Evolutionary conservation across 2,797 vertebrate genomes (phyloP).

Genomic region (Melanogrammus aeglefinus): DNA sequence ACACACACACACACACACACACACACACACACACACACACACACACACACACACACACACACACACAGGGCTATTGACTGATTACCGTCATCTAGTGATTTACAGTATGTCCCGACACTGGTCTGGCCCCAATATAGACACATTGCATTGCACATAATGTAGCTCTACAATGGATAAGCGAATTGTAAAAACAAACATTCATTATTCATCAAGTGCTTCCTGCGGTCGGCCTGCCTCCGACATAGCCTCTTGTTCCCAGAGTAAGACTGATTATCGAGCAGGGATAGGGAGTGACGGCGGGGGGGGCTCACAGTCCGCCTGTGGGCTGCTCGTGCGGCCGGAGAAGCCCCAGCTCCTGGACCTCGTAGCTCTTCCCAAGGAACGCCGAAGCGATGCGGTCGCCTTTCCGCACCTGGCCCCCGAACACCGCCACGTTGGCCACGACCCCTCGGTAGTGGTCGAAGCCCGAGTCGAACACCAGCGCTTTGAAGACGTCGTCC

Average conservation of each 20-base stretch:
- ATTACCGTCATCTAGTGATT: not conserved
- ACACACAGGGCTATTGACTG: not conserved
- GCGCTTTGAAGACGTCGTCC: slow-evolving; percentile 82
- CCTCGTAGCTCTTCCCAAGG: slow-evolving; percentile 86
- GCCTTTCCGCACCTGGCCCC: slow-evolving; percentile 84
- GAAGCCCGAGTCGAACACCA: slow-evolving; percentile 94
- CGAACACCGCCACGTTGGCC: slow-evolving; percentile 86
- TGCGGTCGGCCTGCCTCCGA: not conserved
- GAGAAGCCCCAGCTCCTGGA: slow-evolving; percentile 90
- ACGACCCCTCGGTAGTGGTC: slow-evolving; percentile 93
- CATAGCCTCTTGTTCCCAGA: not conserved
- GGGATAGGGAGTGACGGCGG: not conserved
- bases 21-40: not conserved
- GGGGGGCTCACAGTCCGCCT: slow-evolving; percentile 78
- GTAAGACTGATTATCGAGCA: not conserved
- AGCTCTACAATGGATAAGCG: not conserved
- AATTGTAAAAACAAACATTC: not conserved
- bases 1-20: not conserved
- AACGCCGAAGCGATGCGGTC: slow-evolving; percentile 84
- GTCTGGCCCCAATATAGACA: not conserved
- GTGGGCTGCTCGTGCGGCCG: slow-evolving; percentile 83
- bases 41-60: not conserved
- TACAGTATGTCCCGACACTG: not conserved
- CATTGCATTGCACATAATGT: not conserved
- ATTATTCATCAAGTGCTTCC: not conserved